phyloP scores from a whole-genome alignment of 2,113 vertebrate genomes.

The Gymnocephalus cernua region DNA sequence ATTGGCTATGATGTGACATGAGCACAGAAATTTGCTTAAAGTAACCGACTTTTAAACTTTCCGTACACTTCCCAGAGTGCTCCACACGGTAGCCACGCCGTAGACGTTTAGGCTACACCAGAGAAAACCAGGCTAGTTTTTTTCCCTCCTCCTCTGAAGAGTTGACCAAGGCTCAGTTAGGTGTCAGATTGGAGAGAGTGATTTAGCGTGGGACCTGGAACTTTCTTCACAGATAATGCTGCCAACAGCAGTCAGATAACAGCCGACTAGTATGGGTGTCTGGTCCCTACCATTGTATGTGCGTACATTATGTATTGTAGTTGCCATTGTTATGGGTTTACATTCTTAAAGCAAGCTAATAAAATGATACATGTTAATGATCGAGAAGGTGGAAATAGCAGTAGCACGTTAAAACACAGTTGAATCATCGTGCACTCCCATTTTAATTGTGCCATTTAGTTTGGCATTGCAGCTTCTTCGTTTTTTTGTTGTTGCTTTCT shows the following conservation, averaged over 20 bases:
- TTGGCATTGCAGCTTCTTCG: not conserved
- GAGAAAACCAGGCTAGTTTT: not conserved
- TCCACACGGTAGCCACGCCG: not conserved
- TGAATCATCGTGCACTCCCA: not conserved
- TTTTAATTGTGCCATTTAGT: not conserved
- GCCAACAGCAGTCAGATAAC: not conserved
- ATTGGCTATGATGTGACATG: conserved; percentile 19
- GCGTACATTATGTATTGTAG: not conserved
- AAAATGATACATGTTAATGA: not conserved
- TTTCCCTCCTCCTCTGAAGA: not conserved
- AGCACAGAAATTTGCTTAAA: conserved; percentile 4
- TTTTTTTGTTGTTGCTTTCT: not conserved
- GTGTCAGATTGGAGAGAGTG: not conserved
- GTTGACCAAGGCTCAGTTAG: not conserved
- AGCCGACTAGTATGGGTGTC: not conserved
- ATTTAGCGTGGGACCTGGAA: not conserved
- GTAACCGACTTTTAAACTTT: not conserved
- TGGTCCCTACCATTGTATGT: not conserved
- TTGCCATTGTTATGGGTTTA: not conserved
- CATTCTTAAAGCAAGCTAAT: not conserved
- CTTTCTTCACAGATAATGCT: not conserved
- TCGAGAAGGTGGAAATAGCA: not conserved
- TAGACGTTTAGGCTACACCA: not conserved
- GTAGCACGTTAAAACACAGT: not conserved
- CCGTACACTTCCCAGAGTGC: not conserved